Base-by-base conservation (phyloP, 2,113 vertebrate species). In the Leptodactylus fuscus region DNA sequence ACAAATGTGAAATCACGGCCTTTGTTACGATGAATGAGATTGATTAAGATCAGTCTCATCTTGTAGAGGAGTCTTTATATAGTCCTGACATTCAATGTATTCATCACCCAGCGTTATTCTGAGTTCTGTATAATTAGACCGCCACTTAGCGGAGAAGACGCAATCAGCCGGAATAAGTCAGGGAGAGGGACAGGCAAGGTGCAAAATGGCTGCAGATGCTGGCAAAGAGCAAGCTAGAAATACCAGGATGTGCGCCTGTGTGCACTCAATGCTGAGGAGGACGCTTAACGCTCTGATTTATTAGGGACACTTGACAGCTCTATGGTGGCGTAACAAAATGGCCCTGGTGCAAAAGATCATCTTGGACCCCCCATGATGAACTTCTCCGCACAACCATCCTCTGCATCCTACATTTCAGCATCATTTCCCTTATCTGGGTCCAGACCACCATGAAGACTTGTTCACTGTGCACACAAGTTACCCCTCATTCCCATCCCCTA, bases 111-210 rank as follows among this genome's bases (percentile, higher is more conserved):
- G 46, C 71, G 65, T 73, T 73, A 79, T 79, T 81, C 76, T 13
- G 84, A 86, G 84, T 81, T 73, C 84, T 86, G 27, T 86, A 73
- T 86, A 86, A 86, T 86, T 86, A 86, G 3, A 69, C 71, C 76
- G 34, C 76, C 83, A 85, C 83, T 85, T 85, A 80, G 29, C 11
- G n/a, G 29, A 46, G 62, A 86, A 41, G 73, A 86, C 58, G 84
- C 76, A 85, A 85, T 85, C 84, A 85, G 46, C 76, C 46, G 36
- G 65, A 60, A 80, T 38, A 81, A 81, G 84, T 71, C 84, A 81
- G 58, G 65, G 32, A 12, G 38, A 34, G 16, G 29, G 32, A 71
- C 27, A 18, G 34, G 38, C 70, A 73, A 34, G 24, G 36, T n/a
- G 29, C 22, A 22, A 60, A 85, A 85, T 58, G 18, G 83, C 20